phyloP scores from a whole-genome alignment of 1,140 invertebrate genomes.

The Pogonomyrmex californicus region DNA sequence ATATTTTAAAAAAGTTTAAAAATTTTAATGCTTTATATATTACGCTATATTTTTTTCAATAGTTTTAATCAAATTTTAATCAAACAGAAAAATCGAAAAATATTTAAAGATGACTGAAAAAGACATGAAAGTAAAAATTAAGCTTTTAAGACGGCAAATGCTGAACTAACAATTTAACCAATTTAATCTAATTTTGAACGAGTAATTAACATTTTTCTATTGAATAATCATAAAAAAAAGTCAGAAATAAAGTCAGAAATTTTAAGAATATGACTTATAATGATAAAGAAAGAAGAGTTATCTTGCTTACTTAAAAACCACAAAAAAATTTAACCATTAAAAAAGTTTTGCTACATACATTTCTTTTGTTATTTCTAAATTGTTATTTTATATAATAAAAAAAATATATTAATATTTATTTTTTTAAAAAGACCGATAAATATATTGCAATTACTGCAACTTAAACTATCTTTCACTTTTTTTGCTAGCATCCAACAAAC shows the following conservation, averaged over 20 bases:
- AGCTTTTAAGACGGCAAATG: neutral
- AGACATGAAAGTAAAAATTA: neutral
- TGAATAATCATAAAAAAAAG: neutral
- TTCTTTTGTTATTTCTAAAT: neutral
- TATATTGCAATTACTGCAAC: conserved; percentile 60
- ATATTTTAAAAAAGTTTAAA: neutral
- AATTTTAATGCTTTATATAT: neutral
- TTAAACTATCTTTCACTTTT: conserved; percentile 59
- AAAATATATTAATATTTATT: neutral
- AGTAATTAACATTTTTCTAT: conserved; percentile 77
- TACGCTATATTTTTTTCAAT: neutral
- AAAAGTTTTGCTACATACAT: neutral
- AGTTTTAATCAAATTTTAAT: neutral
- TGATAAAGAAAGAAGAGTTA: neutral
- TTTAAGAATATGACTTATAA: neutral
- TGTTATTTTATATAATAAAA: neutral
- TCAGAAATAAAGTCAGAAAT: neutral
- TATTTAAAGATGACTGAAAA: neutral
- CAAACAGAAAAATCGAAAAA: neutral
- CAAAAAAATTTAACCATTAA: neutral
- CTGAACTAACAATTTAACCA: neutral
- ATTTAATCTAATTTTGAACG: conserved; percentile 64
- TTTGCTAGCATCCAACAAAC: conserved; percentile 56
- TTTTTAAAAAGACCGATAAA: conserved; percentile 21
- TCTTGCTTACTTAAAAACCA: neutral